Percentiles rank a stretch among this genome's conserved stretches.
These are phyloP conservation scores for Meloidogyne exigua DNA, from an alignment of 1,140 invertebrate genomes.

Conservation along the genomic window DNA sequence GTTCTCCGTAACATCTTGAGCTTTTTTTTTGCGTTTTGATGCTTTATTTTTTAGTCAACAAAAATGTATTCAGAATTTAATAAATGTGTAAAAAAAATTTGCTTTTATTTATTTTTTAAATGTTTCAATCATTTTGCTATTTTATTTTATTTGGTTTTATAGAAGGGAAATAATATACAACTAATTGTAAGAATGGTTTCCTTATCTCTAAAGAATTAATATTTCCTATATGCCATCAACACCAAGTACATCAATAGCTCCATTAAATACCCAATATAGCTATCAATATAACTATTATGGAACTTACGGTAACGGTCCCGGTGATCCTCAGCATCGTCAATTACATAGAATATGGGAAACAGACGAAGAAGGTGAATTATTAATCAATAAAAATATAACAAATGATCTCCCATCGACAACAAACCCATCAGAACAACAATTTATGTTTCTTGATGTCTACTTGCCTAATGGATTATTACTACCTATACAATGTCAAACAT, in stretches of 20 bases:
- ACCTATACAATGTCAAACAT: conserved; percentile 37
- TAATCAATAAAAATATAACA: neutral
- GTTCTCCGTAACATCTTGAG: too few relatives aligned
- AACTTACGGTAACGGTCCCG: neutral
- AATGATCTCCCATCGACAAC: conserved; percentile 6
- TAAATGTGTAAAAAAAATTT: too few relatives aligned
- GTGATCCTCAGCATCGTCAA: conserved; percentile 15
- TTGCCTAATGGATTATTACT: conserved; percentile 47
- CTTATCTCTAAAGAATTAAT: too few relatives aligned
- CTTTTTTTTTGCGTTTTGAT: too few relatives aligned
- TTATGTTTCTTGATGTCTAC: conserved; percentile 40
- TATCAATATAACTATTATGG: conserved; percentile 21
- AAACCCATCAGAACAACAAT: conserved; percentile 9
- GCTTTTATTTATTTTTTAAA: too few relatives aligned
- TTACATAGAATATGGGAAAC: conserved; percentile 33
- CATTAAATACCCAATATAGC: neutral
- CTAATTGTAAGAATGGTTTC: too few relatives aligned
- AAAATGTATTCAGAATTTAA: too few relatives aligned
- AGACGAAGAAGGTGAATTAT: conserved; percentile 28
- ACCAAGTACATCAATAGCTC: neutral
- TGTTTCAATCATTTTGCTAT: too few relatives aligned
- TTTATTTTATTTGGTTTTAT: too few relatives aligned
- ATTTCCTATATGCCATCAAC: neutral
- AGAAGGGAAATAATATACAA: too few relatives aligned
- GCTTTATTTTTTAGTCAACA: too few relatives aligned